These are phyloP conservation scores for Megaceryle maxima DNA, from an alignment of 2,113 vertebrate species.

Conservation along the genomic window DNA sequence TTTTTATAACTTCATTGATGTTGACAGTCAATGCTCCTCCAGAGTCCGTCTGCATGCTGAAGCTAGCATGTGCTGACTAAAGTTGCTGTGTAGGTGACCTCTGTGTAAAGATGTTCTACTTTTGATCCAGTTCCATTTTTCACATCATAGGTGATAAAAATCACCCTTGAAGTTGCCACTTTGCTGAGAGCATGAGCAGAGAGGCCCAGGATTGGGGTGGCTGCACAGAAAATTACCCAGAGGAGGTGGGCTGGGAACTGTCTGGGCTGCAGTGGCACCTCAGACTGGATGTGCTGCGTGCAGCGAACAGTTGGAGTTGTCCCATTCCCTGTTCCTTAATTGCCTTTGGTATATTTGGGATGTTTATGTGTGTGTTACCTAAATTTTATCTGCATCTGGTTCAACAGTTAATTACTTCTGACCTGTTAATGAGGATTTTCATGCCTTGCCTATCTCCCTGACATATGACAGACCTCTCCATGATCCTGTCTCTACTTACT, in stretches of 20 bases:
- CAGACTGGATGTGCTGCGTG: not conserved
- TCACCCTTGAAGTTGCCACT: not conserved
- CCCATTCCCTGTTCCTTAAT: not conserved
- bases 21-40: not conserved
- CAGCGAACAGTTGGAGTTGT: not conserved
- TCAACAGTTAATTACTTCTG: not conserved
- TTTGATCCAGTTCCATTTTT: not conserved
- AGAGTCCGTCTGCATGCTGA: not conserved
- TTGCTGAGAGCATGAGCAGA: not conserved
- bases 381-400: not conserved
- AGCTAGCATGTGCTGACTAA: not conserved
- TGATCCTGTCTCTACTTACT: not conserved
- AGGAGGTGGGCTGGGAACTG: not conserved
- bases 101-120: not conserved
- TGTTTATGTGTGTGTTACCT: not conserved
- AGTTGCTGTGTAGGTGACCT: not conserved
- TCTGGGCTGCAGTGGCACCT: not conserved
- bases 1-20: not conserved
- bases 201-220: not conserved
- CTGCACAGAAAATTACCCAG: not conserved
- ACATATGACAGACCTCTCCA: not conserved
- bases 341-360: not conserved
- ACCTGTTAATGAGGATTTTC: not conserved
- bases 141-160: not conserved
- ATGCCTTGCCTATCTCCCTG: not conserved